phyloP scores from a whole-genome alignment of 2,113 vertebrate species.

The Scalopus aquaticus region DNA sequence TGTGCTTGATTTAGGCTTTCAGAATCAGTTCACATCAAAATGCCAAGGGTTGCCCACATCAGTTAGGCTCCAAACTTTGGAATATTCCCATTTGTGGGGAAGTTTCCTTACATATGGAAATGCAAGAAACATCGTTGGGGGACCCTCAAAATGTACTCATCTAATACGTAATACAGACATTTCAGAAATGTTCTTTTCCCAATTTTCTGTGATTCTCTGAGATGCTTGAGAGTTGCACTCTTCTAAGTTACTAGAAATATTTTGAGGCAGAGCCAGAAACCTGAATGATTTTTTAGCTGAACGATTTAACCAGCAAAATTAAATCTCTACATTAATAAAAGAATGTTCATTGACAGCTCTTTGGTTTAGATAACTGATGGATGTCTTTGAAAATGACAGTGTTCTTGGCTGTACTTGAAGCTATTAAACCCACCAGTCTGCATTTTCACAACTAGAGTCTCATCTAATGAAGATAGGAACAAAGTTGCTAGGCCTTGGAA shows the following conservation, averaged over 20 bases:
- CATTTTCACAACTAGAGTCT: slow-evolving; percentile 33
- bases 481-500: not conserved
- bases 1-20: slow-evolving; percentile 36
- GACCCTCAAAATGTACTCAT: not conserved
- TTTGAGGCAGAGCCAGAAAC: slow-evolving; percentile 35
- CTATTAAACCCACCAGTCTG: not conserved
- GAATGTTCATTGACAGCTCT: not conserved
- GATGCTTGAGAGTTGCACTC: slow-evolving; percentile 3
- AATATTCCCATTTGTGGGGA: slow-evolving; percentile 57
- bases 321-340: not conserved
- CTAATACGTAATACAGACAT: not conserved
- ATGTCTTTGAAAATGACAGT: not conserved
- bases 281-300: not conserved
- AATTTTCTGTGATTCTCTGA: slow-evolving; percentile 25
- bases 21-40: slow-evolving; percentile 1
- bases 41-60: not conserved
- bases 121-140: slow-evolving; percentile 19
- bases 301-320: not conserved
- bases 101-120: slow-evolving; percentile 27
- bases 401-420: not conserved
- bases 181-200: slow-evolving; percentile 21
- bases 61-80: not conserved
- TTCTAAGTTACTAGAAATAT: slow-evolving; percentile 19
- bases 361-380: slow-evolving; percentile 7
- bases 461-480: not conserved